Conservation (phyloP, 2,888 invertebrate genomes). For the Rhagophthalmus giganteus region DNA sequence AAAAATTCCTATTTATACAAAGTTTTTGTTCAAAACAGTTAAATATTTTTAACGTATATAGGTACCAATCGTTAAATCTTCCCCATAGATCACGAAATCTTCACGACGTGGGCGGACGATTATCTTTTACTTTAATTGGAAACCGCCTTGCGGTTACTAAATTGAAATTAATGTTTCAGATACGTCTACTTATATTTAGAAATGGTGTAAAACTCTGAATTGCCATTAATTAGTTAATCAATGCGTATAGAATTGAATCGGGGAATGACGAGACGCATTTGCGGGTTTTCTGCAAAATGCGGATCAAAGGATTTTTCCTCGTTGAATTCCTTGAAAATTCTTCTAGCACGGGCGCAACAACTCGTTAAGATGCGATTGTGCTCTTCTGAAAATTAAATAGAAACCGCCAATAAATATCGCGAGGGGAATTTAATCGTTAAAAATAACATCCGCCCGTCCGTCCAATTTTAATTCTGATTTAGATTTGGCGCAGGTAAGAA, state of each 20-base stretch:
- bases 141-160: constrained; percentile 9
- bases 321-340: constrained; percentile 9
- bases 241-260: constrained; percentile 9
- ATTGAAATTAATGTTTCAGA: constrained; percentile 19
- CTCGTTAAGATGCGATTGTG: constrained; percentile 21
- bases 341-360: constrained; percentile 11
- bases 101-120: background rate
- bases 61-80: background rate
- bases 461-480: constrained; percentile 22
- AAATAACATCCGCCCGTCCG: constrained; percentile 14
- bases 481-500: constrained; percentile 18
- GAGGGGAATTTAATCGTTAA: constrained; percentile 10
- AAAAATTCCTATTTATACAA: too few species aligned
- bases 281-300: constrained; percentile 18
- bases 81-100: background rate
- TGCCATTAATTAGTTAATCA: constrained; percentile 17
- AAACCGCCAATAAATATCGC: constrained; percentile 5
- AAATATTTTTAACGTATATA: background rate
- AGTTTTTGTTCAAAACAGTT: too few species aligned
- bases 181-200: constrained; percentile 23
- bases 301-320: constrained; percentile 13
- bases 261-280: constrained; percentile 10
- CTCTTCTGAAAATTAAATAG: constrained; percentile 11
- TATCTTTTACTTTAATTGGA: background rate
- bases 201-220: constrained; percentile 22